Conservation (phyloP, 2,797 vertebrate species). For the Ctenosaura bakeri region DNA sequence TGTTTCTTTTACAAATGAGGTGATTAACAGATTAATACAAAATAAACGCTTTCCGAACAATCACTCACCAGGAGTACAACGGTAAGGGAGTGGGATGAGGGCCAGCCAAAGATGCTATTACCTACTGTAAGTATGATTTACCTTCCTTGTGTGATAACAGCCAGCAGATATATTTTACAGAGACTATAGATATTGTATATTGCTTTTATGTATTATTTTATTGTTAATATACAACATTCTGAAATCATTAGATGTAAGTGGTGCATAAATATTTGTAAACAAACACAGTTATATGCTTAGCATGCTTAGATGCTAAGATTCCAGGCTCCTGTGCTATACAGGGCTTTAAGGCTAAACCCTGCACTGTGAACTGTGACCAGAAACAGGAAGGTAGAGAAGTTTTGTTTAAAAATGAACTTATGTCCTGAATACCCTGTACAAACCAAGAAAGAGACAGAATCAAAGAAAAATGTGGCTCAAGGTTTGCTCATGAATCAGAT, state of each 20-base stretch:
- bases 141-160: too few species aligned
- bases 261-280: not conserved
- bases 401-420: not conserved
- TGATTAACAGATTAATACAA: too few species aligned
- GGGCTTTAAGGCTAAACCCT: too few species aligned
- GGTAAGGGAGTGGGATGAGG: too few species aligned
- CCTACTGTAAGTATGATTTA: too few species aligned
- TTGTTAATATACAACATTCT: not conserved
- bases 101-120: too few species aligned
- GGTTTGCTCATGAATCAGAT: not conserved
- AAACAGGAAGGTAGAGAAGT: not conserved
- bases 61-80: too few species aligned
- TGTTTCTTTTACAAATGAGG: too few species aligned
- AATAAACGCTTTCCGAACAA: too few species aligned
- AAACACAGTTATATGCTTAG: not conserved
- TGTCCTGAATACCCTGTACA: not conserved
- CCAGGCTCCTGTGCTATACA: not conserved
- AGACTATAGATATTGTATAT: not conserved
- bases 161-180: not conserved
- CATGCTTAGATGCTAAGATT: not conserved
- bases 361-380: not conserved
- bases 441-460: not conserved
- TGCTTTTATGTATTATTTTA: not conserved
- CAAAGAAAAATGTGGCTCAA: not conserved
- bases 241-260: not conserved